Evolutionary conservation across 2,797 vertebrate genomes (phyloP), one percentile per base, ranked within the genome.

Genomic region (Halcyon badia): DNA sequence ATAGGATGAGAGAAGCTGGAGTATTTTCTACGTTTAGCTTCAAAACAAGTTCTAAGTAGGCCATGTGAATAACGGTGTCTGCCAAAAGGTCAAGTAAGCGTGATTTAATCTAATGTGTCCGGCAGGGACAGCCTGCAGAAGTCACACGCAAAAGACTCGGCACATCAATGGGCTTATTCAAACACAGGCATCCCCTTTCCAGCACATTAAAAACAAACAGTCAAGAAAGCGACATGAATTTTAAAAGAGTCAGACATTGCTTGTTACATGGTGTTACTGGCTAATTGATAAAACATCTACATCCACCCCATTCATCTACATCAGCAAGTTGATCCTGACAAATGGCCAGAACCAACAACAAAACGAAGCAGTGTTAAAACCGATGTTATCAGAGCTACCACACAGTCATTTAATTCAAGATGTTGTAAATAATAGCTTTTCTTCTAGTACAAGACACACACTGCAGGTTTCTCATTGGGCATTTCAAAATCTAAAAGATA

Each of bases 1-100:
- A 77, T 60, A 89, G 49, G 35, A n/a, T 30, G 68, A 87, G 15
- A 68, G 24, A 88, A 89, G 69, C 37, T 13, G 3, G 33, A 78
- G 5, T 54, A 49, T 95, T 92, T 93, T 89, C 65, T 60, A 85
- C 46, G 17, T 52, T 95, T 75, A 51, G 35, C 76, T 96, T 94
- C 91, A 87, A 95, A 94, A 71, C 60, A 78, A 60, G 37, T 75
- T 90, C 25, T 93, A 94, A 97, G 70, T 75, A 89, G 78, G 85
- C 26, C 84, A 61, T 46, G 35, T 87, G 79, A 94, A 89, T 87
- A 68, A 84, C 2, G 10, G 39, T 12, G 12, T 62, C 66, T 58
- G 72, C 61, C 51, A 70, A 91, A 94, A 93, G 68, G 64, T 92
- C 89, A 90, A 10, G 54, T 61, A 89, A 51, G 35, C 28, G 61